Evolutionary conservation across 2,888 invertebrate genomes (phyloP).

Genomic region (Smittia aterrima): DNA sequence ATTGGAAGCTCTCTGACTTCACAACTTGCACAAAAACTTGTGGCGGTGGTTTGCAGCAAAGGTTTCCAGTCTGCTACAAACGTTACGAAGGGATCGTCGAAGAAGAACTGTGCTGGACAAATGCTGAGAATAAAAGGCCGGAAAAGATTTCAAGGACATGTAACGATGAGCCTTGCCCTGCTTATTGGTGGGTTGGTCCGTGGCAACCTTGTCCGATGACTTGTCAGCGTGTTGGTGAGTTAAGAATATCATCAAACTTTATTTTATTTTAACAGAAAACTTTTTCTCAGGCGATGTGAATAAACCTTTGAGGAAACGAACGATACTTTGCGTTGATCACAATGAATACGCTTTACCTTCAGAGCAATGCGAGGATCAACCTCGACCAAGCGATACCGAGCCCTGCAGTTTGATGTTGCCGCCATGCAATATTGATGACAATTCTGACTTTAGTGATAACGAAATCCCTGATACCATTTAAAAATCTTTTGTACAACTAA

Average conservation of each 20-base stretch:
- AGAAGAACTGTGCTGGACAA: slow-evolving; percentile 60
- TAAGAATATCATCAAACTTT: slow-evolving; percentile 46
- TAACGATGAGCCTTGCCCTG: slow-evolving; percentile 64
- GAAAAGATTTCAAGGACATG: slow-evolving; percentile 64
- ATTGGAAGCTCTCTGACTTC: slow-evolving; percentile 80
- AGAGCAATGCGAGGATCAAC: slow-evolving; percentile 64
- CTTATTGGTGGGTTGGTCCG: slow-evolving; percentile 83
- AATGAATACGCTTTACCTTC: slow-evolving; percentile 75
- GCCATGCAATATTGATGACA: slow-evolving; percentile 47
- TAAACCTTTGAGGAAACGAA: slow-evolving; percentile 62
- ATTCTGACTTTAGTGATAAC: slow-evolving; percentile 34
- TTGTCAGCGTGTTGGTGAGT: slow-evolving; percentile 54
- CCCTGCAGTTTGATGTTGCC: slow-evolving; percentile 58
- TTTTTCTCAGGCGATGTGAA: slow-evolving; percentile 51
- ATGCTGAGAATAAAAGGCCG: slow-evolving; percentile 58
- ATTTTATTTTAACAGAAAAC: slow-evolving; percentile 48
- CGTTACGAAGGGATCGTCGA: slow-evolving; percentile 59
- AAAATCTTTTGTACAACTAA: slow-evolving; percentile 20
- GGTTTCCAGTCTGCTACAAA: slow-evolving; percentile 56
- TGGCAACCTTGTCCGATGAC: slow-evolving; percentile 73
- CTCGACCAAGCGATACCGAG: slow-evolving; percentile 66
- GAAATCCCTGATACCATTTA: slow-evolving; percentile 39
- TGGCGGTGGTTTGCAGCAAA: slow-evolving; percentile 69
- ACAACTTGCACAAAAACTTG: slow-evolving; percentile 74
- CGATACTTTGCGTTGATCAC: slow-evolving; percentile 74